Evolutionary conservation across 2,888 invertebrate species (phyloP).

Genomic region (Epinotia ramella): DNA sequence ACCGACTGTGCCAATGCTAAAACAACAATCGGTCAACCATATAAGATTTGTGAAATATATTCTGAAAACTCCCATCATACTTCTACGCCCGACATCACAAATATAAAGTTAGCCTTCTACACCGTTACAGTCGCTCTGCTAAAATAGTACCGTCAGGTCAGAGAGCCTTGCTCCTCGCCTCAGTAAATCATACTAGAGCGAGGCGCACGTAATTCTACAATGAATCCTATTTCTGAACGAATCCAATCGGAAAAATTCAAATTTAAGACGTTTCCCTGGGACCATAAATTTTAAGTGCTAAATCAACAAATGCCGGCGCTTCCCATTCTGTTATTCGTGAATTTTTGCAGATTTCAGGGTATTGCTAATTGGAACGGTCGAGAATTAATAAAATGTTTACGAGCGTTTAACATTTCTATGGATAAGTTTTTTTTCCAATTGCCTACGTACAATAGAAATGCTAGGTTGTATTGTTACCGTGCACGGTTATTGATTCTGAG

Average conservation of each 20-base stretch:
- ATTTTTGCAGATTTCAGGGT: neutral
- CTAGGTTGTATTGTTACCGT: too few relatives aligned
- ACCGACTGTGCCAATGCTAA: neutral
- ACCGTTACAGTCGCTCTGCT: neutral
- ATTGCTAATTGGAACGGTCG: conserved; percentile 8
- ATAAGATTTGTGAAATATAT: neutral
- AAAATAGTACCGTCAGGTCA: conserved; percentile 12
- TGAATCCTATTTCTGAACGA: conserved; percentile 39
- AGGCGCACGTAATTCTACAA: conserved; percentile 34
- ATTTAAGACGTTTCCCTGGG: conserved; percentile 40
- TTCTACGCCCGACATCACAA: neutral
- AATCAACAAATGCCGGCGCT: conserved; percentile 36
- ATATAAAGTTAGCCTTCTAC: neutral
- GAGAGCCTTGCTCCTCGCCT: conserved; percentile 1
- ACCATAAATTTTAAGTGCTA: conserved; percentile 37
- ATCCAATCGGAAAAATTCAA: conserved; percentile 46
- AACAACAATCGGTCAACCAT: neutral
- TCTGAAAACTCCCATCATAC: neutral
- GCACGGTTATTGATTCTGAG: too few relatives aligned
- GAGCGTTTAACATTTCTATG: neutral
- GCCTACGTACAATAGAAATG: too few relatives aligned
- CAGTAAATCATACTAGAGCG: conserved; percentile 31
- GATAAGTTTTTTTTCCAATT: too few relatives aligned
- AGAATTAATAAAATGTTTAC: neutral
- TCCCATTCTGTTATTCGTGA: neutral